Conservation (phyloP, 2,797 vertebrate genomes). For the Crax fasciolata region DNA sequence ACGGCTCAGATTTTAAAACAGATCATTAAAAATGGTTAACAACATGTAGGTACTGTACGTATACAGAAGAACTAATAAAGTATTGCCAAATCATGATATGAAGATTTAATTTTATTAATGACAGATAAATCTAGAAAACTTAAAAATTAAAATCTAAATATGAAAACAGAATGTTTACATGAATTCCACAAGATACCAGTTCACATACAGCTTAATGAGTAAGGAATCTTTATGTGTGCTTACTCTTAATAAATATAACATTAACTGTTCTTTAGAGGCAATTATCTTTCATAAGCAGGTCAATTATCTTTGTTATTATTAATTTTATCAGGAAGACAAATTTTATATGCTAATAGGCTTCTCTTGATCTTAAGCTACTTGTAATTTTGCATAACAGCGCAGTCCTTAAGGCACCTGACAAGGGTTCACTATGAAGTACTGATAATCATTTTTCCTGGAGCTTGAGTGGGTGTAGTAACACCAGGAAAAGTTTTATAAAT, state of each 20-base stretch:
- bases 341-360: background rate
- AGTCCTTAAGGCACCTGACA: background rate
- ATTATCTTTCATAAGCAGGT: background rate
- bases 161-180: background rate
- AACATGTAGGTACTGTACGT: background rate
- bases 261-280: background rate
- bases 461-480: background rate
- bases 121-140: background rate
- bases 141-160: background rate
- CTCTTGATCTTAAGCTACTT: slow-evolving; percentile 43
- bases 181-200: background rate
- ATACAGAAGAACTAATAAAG: background rate
- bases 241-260: background rate
- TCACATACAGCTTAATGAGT: background rate
- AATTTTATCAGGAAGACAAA: slow-evolving; percentile 22
- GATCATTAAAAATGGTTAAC: background rate
- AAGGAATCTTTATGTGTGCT: background rate
- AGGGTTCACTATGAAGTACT: background rate
- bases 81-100: background rate
- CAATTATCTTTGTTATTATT: slow-evolving; percentile 15
- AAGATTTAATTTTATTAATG: background rate
- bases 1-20: background rate
- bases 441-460: background rate
- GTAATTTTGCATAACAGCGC: background rate
- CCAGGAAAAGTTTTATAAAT: background rate